phyloP scores from a whole-genome alignment of 2,113 vertebrate species.

The Holacanthus passer region DNA sequence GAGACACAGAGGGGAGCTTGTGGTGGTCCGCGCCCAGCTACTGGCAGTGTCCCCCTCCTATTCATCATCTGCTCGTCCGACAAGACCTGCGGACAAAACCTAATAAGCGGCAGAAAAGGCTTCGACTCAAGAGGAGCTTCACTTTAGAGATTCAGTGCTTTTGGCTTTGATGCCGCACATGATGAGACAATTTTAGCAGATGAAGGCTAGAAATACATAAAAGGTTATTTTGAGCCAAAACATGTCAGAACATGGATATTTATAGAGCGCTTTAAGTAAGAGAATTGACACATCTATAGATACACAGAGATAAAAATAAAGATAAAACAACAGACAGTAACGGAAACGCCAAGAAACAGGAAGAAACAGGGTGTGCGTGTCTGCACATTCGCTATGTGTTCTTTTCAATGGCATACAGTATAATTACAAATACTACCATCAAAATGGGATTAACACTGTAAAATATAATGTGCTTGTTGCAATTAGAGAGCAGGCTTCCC shows the following conservation, averaged over 20 bases:
- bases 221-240: conserved; percentile 57
- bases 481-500: conserved; percentile 31
- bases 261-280: conserved; percentile 45
- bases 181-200: conserved; percentile 32
- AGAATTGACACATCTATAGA: conserved; percentile 32
- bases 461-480: neutral
- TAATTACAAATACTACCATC: conserved; percentile 21
- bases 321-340: conserved; percentile 39
- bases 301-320: conserved; percentile 43
- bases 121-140: conserved; percentile 58
- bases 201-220: conserved; percentile 39
- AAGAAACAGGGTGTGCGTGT: neutral
- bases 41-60: conserved; percentile 50
- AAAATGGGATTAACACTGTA: conserved; percentile 2
- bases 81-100: conserved; percentile 62
- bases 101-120: conserved; percentile 58
- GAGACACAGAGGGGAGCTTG: conserved; percentile 66
- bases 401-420: neutral
- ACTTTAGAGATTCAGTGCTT: conserved; percentile 27
- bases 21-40: conserved; percentile 59
- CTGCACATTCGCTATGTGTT: neutral
- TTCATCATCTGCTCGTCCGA: conserved; percentile 68
- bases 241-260: conserved; percentile 54
- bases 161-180: conserved; percentile 46
- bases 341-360: neutral